Evolutionary conservation across 2,113 vertebrate species (phyloP), one percentile per base, ranked within the genome.

Genomic region (Ariopsis seemanni): DNA sequence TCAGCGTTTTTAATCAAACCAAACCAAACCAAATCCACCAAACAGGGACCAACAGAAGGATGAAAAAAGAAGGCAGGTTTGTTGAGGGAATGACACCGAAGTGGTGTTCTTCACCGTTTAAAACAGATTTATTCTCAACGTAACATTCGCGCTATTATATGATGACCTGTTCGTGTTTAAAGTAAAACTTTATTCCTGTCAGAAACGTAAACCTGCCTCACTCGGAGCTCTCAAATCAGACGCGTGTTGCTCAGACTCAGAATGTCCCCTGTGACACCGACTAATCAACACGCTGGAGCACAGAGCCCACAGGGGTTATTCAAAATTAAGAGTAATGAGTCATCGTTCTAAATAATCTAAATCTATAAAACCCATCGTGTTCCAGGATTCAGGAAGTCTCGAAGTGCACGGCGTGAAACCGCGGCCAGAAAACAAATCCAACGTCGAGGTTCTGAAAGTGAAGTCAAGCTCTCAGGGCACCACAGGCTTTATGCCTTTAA

Each of bases 401-500:
- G 48, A 48, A 48, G 7, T 48, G 42, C 42, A 42, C 42, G 42
- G 42, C 10, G 34, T 10, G 3, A 10, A 20, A 3, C 71, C 48
- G 71, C 71, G 7, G 71, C 18, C 18, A 48, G 34, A 72, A 72
- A 18, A 18, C 20, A 72, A 17, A 42, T 4, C 42, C 42, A 20
- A 17, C 34, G 0, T 52, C 74, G 2, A 1, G 48, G 52, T 52
- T 77, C 74, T 1, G 22, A 14, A 25, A 50, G 30, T 9, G 42
- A 42, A 42, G 71, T 74, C 34, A 9, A 12, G 48, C 58, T 55
- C 62, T 14, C 18, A 81, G 42, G 74, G 67, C 67, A 11, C 60
- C 5, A 5, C 14, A 55, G 20, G 57, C 79, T 85, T 74, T 62
- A 82, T 81, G 60, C 69, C 60, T 86, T 86, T 89, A 86, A 86